phyloP scores from a whole-genome alignment of 1,140 invertebrate genomes.

The Plutomurus gul region DNA sequence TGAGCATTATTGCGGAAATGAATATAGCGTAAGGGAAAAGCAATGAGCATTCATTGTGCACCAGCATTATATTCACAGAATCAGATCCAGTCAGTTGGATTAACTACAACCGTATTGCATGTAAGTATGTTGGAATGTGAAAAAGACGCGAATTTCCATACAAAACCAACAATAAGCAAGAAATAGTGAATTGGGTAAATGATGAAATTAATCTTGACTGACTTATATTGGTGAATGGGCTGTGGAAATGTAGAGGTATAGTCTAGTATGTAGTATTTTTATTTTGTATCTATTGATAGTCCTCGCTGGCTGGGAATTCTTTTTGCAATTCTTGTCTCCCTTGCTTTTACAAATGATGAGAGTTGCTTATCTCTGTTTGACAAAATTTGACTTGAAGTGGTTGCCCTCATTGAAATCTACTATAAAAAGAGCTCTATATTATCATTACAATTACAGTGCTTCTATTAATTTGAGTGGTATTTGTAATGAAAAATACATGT shows the following conservation, averaged over 20 bases:
- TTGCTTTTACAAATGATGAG: background rate
- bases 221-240: background rate
- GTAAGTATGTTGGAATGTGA: no score
- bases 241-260: no score
- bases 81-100: background rate
- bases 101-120: no score
- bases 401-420: slow-evolving; percentile 18
- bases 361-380: background rate
- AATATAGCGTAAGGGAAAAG: background rate
- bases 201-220: slow-evolving; percentile 8
- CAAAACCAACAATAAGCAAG: no score
- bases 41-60: background rate
- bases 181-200: slow-evolving; percentile 14
- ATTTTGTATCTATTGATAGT: background rate
- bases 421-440: background rate
- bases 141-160: no score
- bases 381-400: background rate
- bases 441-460: background rate
- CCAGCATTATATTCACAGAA: background rate
- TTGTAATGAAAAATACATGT: no score
- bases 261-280: background rate
- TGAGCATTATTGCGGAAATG: slow-evolving; percentile 7
- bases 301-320: background rate
- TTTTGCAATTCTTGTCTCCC: background rate
- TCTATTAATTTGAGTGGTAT: background rate